phyloP scores from a whole-genome alignment of 2,888 invertebrate species.

The Ochropacha duplaris region DNA sequence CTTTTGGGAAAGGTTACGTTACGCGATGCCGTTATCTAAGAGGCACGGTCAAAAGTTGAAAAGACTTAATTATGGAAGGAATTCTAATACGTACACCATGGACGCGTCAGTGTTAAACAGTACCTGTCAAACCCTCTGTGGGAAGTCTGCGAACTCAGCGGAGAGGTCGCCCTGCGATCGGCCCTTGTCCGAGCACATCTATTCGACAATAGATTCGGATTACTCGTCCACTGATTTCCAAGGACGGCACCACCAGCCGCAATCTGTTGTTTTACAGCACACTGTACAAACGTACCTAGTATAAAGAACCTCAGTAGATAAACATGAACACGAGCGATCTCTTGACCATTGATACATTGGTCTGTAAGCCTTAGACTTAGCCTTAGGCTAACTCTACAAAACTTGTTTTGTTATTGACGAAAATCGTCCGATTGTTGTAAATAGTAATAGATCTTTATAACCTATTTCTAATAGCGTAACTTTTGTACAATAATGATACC shows the following conservation, averaged over 20 bases:
- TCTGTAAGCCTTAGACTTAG: conserved; percentile 61
- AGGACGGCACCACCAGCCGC: conserved; percentile 68
- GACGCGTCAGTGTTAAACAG: conserved; percentile 85
- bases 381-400: conserved; percentile 58
- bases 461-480: conserved; percentile 64
- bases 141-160: conserved; percentile 78
- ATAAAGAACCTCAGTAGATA: conserved; percentile 45
- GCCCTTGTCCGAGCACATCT: conserved; percentile 93
- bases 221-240: conserved; percentile 86
- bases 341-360: conserved; percentile 57
- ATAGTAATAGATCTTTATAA: conserved; percentile 65
- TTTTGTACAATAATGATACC: conserved; percentile 82
- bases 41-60: conserved; percentile 82
- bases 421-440: conserved; percentile 67
- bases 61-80: conserved; percentile 87
- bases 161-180: conserved; percentile 85
- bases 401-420: conserved; percentile 65
- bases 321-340: conserved; percentile 60
- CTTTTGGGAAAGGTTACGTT: conserved; percentile 97
- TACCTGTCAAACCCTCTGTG: conserved; percentile 84
- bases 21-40: conserved; percentile 93
- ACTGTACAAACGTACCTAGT: conserved; percentile 80
- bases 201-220: conserved; percentile 95
- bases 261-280: conserved; percentile 75
- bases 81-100: conserved; percentile 93